Base-by-base conservation (phyloP, 2,888 invertebrate species). In the Lycophotia porphyrea region DNA sequence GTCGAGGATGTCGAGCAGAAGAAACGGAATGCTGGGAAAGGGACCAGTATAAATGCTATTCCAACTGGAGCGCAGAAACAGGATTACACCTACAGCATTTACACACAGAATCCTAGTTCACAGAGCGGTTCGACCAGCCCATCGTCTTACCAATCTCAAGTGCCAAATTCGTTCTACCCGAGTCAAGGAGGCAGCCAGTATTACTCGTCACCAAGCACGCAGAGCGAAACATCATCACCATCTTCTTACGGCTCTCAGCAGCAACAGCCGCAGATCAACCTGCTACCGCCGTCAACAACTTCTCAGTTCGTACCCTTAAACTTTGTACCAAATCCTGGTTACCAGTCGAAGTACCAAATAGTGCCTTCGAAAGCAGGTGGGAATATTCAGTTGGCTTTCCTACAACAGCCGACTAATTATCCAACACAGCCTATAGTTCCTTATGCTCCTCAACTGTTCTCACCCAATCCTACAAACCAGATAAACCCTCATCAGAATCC, bases 51-150 rank as follows among this genome's bases (percentile, higher is more conserved):
- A 64, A 96, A 96, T 81, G 87, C 95, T 1, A 94, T 96, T 15
- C 93, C 95, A 2, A 93, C 94, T 0, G 95, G 96, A 61, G 93
- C 93, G 9, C 96, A 96, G 86, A 96, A 96, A 71, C 94, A 93
- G 36, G 96, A 96, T n/a, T 95, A 95, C 75, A 94, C 94, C 0
- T 96, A 96, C 86, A 94, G 92, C 77, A 93, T 95, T 82, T 96
- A 95, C 80, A 84, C 93, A 2, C 95, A 95, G 84, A 94, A 87
- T 66, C 92, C 93, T 1, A 91, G 87, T 75, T 84, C 90, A 2
- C 93, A 93, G 65, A 90, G 82, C 52, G 86, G 84, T 47, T 86
- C 89, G 24, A 87, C 91, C 0, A 91, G 85, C 68, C 87, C 91
- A 61, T 86, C 91, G 3, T 95, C 91, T 2, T 95, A 96, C 76